Evolutionary conservation across 2,113 vertebrate genomes (phyloP).

Genomic region (Neotragus moschatus): DNA sequence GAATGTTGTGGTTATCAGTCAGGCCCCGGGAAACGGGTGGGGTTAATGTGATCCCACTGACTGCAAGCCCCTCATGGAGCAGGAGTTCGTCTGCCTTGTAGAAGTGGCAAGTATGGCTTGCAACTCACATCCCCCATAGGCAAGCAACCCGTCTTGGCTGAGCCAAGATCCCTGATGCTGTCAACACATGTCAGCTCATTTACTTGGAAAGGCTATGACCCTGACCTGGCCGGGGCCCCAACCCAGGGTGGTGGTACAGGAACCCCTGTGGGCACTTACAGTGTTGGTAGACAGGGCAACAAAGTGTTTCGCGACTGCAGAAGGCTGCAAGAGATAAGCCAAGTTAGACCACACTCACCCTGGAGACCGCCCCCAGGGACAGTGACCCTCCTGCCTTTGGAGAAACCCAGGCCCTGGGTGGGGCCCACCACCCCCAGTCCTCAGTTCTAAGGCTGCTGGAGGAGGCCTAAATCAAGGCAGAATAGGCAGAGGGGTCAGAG

Average conservation of each 20-base stretch:
- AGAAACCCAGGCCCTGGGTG: background rate
- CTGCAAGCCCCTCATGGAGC: background rate
- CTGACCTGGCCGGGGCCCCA: background rate
- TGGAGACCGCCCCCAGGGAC: background rate
- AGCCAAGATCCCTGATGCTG: background rate
- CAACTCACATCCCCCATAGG: background rate
- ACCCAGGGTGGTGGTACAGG: background rate
- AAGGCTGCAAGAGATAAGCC: conserved; percentile 80
- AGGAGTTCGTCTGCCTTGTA: background rate
- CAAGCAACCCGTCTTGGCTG: background rate
- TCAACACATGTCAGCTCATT: accelerated
- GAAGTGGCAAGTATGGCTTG: background rate
- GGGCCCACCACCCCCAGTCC: too few species aligned
- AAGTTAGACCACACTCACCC: background rate
- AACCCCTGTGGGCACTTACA: conserved; percentile 80
- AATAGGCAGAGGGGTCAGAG: background rate
- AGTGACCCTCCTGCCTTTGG: background rate
- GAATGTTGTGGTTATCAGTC: background rate
- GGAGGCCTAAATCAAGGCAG: background rate
- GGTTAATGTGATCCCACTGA: background rate
- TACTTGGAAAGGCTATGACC: background rate
- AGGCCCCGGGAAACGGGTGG: background rate
- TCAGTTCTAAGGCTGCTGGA: background rate
- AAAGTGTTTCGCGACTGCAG: conserved; percentile 96
- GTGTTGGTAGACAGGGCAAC: conserved; percentile 97